phyloP scores from a whole-genome alignment of 30 jellyfish, hydroid and myxozoan species.

The Aurelia sp. region DNA sequence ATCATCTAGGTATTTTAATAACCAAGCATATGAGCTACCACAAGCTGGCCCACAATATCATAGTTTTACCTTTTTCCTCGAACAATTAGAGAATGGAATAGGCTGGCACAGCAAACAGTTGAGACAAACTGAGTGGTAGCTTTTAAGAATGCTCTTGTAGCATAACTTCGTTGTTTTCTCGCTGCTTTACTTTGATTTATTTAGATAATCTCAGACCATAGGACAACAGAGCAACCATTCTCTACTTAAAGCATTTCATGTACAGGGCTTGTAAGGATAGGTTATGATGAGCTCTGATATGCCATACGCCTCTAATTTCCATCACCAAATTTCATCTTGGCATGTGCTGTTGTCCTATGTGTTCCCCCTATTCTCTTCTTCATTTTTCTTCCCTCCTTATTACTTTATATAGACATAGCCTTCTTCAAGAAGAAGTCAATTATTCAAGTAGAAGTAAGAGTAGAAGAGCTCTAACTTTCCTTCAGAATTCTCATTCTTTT shows the following conservation, averaged over 20 bases:
- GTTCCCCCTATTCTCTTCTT: no score
- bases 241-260: background rate
- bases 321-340: no score
- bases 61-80: background rate
- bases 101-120: slow-evolving; percentile 29
- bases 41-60: background rate
- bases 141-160: slow-evolving; percentile 18
- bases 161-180: slow-evolving; percentile 1
- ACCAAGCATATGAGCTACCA: background rate
- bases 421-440: no score
- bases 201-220: slow-evolving; percentile 1
- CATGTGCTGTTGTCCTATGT: no score
- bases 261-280: background rate
- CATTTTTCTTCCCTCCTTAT: no score
- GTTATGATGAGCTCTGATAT: no score
- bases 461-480: no score
- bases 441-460: no score
- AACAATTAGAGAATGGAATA: slow-evolving; percentile 21
- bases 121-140: slow-evolving; percentile 9
- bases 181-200: background rate
- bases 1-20: background rate
- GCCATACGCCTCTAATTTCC: no score
- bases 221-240: slow-evolving; percentile 1
- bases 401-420: no score
- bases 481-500: no score